These are phyloP conservation scores for Indri indri DNA, from an alignment of 2,113 vertebrate genomes.

Conservation along the genomic window DNA sequence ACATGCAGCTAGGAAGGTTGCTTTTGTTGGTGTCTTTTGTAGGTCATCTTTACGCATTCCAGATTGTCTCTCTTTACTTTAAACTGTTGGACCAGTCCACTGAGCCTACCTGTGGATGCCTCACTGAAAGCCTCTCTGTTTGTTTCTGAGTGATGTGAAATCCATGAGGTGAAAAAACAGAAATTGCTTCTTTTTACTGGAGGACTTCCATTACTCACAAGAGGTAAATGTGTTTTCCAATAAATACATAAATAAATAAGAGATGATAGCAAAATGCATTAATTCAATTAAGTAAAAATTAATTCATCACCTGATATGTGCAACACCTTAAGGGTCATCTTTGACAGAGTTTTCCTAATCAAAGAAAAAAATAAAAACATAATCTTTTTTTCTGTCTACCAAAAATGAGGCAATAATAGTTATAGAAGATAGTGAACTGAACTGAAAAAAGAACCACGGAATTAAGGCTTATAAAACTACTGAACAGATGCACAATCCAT, in stretches of 20 bases:
- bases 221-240: conserved; percentile 27
- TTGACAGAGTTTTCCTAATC: background rate
- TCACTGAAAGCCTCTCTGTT: conserved; percentile 56
- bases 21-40: conserved; percentile 31
- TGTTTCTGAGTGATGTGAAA: conserved; percentile 64
- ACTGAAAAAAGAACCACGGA: background rate
- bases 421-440: background rate
- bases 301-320: background rate
- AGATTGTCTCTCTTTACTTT: conserved; percentile 37
- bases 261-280: background rate
- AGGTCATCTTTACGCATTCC: conserved; percentile 4
- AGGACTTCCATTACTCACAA: conserved; percentile 27
- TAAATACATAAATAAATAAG: background rate
- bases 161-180: conserved; percentile 36
- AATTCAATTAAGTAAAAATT: background rate
- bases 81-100: conserved; percentile 36
- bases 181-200: conserved; percentile 50
- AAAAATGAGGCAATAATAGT: background rate
- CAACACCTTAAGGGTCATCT: background rate
- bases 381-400: background rate
- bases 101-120: conserved; percentile 15
- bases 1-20: background rate
- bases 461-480: background rate
- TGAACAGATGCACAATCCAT: background rate
- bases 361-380: background rate